phyloP scores from a whole-genome alignment of 2,113 vertebrate species.

The Crotalus tigris region DNA sequence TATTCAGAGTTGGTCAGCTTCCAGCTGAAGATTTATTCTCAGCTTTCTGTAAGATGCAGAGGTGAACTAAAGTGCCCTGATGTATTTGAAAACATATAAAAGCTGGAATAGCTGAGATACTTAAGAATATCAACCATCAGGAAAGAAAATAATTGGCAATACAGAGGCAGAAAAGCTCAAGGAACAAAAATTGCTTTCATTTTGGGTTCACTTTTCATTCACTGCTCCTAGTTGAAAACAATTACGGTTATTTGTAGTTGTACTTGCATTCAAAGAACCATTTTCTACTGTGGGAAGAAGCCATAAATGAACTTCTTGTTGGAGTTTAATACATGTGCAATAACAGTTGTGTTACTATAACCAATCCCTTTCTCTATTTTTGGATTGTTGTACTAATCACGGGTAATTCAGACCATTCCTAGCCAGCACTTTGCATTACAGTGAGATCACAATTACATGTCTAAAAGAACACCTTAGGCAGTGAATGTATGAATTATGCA shows the following conservation, averaged over 20 bases:
- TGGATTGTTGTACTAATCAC: conserved; percentile 11
- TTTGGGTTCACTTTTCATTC: conserved; percentile 39
- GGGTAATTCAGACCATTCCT: conserved; percentile 15
- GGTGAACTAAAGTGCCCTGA: conserved; percentile 39
- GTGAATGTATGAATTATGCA: neutral
- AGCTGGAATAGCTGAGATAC: conserved; percentile 30
- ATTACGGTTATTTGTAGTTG: neutral
- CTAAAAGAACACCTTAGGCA: neutral
- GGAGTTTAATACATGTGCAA: neutral
- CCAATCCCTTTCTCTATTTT: neutral
- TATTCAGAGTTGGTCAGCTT: conserved; percentile 56
- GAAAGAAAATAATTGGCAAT: conserved; percentile 38
- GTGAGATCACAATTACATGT: neutral
- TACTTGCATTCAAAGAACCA: neutral
- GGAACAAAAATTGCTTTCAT: conserved; percentile 40
- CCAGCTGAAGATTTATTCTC: conserved; percentile 57
- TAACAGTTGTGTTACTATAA: neutral
- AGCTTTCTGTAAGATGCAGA: conserved; percentile 44
- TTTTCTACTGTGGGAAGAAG: neutral
- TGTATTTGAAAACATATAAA: conserved; percentile 49
- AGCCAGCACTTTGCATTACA: neutral
- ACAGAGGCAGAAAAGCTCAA: conserved; percentile 34
- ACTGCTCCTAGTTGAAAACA: conserved; percentile 30
- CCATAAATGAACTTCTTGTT: neutral
- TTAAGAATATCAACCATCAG: conserved; percentile 47